These are phyloP conservation scores for Diachrysia chrysitis DNA, from an alignment of 2,888 invertebrate genomes.

Conservation along the genomic window DNA sequence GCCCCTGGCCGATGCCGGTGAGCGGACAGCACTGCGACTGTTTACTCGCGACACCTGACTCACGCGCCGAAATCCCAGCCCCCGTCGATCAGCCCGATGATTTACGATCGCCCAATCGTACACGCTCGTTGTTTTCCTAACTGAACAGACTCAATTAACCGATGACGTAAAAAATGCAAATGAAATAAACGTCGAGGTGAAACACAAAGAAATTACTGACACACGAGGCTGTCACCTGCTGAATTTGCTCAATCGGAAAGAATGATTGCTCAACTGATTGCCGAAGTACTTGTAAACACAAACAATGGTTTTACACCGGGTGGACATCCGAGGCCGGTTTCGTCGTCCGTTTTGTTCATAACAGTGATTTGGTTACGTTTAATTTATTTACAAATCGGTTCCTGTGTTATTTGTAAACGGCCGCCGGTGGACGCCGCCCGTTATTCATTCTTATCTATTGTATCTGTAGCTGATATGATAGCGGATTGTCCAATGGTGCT, in stretches of 20 bases:
- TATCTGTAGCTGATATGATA: constrained; percentile 61
- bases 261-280: constrained; percentile 83
- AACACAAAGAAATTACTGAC: constrained; percentile 75
- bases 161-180: constrained; percentile 70
- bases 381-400: constrained; percentile 75
- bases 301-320: constrained; percentile 74
- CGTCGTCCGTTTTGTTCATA: constrained; percentile 65
- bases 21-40: constrained; percentile 68
- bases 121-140: constrained; percentile 64
- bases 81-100: constrained; percentile 58
- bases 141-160: constrained; percentile 65
- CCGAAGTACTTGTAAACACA: constrained; percentile 77
- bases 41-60: constrained; percentile 82
- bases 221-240: constrained; percentile 72
- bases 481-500: constrained; percentile 50
- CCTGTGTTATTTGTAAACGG: constrained; percentile 66
- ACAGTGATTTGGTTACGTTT: constrained; percentile 70
- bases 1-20: constrained; percentile 50
- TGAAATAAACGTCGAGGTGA: constrained; percentile 68
- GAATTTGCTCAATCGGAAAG: constrained; percentile 75
- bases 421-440: constrained; percentile 51
- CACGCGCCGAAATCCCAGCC: constrained; percentile 72
- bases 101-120: constrained; percentile 59
- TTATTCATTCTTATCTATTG: constrained; percentile 63
- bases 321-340: constrained; percentile 74